Base-by-base conservation (phyloP, 2,797 vertebrate genomes). In the Premnoplex brunnescens region DNA sequence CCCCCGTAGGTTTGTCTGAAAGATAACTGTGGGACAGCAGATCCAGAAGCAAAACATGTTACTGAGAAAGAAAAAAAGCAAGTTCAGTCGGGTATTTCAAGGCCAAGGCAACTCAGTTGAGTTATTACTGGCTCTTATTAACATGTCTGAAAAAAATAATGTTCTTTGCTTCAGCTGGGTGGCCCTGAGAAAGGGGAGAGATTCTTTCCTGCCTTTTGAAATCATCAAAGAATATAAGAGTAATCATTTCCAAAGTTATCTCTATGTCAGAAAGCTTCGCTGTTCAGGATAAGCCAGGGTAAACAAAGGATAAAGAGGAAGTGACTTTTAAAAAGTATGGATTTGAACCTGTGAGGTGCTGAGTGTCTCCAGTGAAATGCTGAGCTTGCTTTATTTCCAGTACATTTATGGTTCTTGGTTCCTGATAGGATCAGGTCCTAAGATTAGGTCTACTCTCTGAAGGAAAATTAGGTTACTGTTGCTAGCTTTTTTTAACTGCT, bases 201-300 rank as follows among this genome's bases (percentile, higher is more conserved):
- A 96, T 97, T 96, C 89, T 97, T 97, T 97, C 90, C 87, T 74
- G 54, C 36, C 94, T 89, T 97, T 97, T 95, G 87, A 97, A 97
- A 91, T 93, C 93, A 91, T 95, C 92, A 96, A 95, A 97, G 94
- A 95, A 84, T 85, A 94, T 18, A 30, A 94, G 64, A 92, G 78
- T 83, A 96, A 86, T 91, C 21, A 56, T 95, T 97, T 97, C 93
- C 92, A 95, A 95, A 97, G 91, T 94, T 82, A 87, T 95, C 86
- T 97, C 80, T 89, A 0, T 82, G 92, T 94, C 14, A 15, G 95
- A 95, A 96, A 91, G 89, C 86, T 55, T 86, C 34, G 12, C 54
- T 88, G 96, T 96, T 95, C 95, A 96, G 94, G 95, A 96, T 96
- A 89, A 96, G 91, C 80, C 69, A 93, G 85, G 46, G 67, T 97